Evolutionary conservation across 2,113 vertebrate genomes (phyloP), one percentile per base, ranked within the genome.

Genomic region (Hirundichthys speculiger): DNA sequence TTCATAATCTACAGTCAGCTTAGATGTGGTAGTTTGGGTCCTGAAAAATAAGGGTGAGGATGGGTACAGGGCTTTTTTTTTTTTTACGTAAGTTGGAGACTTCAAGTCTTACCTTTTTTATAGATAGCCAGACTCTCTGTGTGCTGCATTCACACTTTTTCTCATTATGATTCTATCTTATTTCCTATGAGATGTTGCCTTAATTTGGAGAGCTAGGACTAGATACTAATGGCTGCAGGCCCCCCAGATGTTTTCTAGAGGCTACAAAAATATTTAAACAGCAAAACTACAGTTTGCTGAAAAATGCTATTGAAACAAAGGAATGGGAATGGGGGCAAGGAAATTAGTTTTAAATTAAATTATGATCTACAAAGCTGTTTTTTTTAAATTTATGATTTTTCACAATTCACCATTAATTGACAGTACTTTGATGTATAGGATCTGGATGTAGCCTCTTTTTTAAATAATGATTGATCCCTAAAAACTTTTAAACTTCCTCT

Each of bases 141-240:
- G 19, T 20, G 24, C 62, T 55, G 49, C 19, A 42, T 47, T 41
- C 27, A 16, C 60, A 24, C 40, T 20, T 40, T 8, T 20, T 66
- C 50, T 60, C 19, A 53, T 69, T 42, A 82, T 14, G 45, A 54
- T 14, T 25, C 55, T 48, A 47, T 46, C 51, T 59, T 55, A 59
- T 68, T 67, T 46, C 39, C 54, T 30, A 64, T 62, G 66, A 41
- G 51, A 52, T 56, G 67, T 73, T 62, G 10, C 40, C 69, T 71
- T 62, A 58, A 74, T 72, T 70, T 69, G 41, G 30, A 47, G 34
- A 54, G 19, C n/a, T 21, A 19, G 34, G 52, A 15, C 9, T 51
- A 53, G 49, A 60, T 73, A 56, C 50, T 13, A 21, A 57, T n/a
- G 20, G 61, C 76, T 63, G 57, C 51, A 58, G 69, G 74, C 76